Conservation (phyloP, 2,113 vertebrate species). For the Forbesichthys papilliferus region DNA sequence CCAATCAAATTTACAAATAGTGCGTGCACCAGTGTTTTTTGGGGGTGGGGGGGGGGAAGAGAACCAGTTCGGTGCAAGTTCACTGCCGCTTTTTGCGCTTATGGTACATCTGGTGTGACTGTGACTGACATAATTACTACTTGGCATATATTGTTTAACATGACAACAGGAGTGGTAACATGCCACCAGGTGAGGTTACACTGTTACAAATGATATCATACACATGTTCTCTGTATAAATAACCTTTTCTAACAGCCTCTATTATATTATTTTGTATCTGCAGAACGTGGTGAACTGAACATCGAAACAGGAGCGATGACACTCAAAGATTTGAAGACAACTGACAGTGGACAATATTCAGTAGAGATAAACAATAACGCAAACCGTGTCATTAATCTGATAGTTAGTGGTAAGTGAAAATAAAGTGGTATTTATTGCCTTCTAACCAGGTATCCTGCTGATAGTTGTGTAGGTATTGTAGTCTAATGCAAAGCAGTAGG, state of each 20-base stretch:
- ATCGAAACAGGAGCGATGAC: conserved; percentile 35
- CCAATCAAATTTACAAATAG: too few relatives aligned
- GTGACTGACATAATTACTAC: too few relatives aligned
- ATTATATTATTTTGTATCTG: not conserved
- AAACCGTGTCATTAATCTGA: rapidly evolving
- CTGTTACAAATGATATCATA: not conserved
- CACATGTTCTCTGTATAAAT: not conserved
- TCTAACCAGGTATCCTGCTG: too few relatives aligned
- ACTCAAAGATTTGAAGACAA: not conserved
- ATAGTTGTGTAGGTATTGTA: too few relatives aligned
- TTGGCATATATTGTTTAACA: too few relatives aligned
- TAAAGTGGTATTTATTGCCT: not conserved
- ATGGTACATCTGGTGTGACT: too few relatives aligned
- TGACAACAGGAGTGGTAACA: not conserved
- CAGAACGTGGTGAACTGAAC: conserved; percentile 17
- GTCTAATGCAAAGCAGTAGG: too few relatives aligned
- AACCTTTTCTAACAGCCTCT: not conserved
- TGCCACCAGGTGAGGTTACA: not conserved
- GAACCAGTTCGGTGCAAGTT: too few relatives aligned
- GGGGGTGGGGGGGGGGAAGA: too few relatives aligned
- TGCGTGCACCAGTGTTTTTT: too few relatives aligned
- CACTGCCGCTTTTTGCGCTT: too few relatives aligned
- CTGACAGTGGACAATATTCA: not conserved
- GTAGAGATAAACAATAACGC: rapidly evolving
- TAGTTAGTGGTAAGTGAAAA: conserved; percentile 41